Percentiles rank a stretch among this genome's conserved stretches.
These are phyloP conservation scores for Hipposideros larvatus DNA, from an alignment of 2,797 vertebrate species.

Conservation along the genomic window DNA sequence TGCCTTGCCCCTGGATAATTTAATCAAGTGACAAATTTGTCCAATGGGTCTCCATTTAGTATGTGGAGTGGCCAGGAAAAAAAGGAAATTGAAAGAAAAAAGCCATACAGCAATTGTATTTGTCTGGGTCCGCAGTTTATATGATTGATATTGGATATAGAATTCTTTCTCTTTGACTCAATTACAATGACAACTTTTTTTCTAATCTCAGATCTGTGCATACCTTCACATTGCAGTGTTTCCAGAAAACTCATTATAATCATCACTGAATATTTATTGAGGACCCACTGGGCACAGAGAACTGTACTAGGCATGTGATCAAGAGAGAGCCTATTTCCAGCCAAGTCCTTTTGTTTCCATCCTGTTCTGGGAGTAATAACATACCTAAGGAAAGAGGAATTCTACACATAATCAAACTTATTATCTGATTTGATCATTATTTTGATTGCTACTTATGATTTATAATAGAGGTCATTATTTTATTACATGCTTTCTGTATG, in stretches of 20 bases:
- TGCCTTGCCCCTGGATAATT: constrained; percentile 51
- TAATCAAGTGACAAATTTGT: constrained; percentile 38
- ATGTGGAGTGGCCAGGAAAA: neutral
- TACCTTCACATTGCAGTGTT: constrained; percentile 70
- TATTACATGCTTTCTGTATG: constrained; percentile 85
- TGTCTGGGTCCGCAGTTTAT: constrained; percentile 45
- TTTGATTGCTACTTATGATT: constrained; percentile 90
- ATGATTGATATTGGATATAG: constrained; percentile 22
- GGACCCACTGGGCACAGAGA: constrained; percentile 74
- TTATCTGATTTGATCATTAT: constrained; percentile 89
- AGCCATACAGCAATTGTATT: neutral
- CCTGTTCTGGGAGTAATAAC: constrained; percentile 85
- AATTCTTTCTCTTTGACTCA: constrained; percentile 67
- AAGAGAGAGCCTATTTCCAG: constrained; percentile 72
- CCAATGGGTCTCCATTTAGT: constrained; percentile 26
- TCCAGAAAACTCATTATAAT: constrained; percentile 79
- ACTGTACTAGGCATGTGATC: constrained; percentile 71
- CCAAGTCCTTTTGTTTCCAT: constrained; percentile 82
- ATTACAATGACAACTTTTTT: constrained; percentile 63
- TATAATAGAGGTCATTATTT: constrained; percentile 89
- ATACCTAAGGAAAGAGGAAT: constrained; percentile 82
- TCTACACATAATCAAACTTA: constrained; percentile 89
- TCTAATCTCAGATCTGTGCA: constrained; percentile 61
- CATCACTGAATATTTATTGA: constrained; percentile 81
- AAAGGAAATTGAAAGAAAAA: constrained; percentile 47